A percentile compares a stretch with the other conserved stretches of the same genome.
Evolutionary conservation across 2,113 vertebrate genomes (phyloP).

Genomic region (Campylomormyrus numenius): DNA sequence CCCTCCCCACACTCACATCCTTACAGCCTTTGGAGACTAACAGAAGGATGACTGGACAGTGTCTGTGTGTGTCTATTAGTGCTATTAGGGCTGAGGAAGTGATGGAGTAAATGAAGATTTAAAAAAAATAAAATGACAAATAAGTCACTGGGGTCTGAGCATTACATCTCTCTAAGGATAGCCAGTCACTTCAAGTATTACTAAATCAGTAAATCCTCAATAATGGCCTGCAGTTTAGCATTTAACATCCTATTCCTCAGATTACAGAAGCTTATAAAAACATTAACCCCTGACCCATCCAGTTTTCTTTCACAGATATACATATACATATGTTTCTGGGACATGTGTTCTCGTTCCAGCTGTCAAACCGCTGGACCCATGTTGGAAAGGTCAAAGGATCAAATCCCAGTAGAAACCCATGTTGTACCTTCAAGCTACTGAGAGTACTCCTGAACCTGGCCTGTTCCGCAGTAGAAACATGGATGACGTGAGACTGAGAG

Average conservation of each 20-base stretch:
- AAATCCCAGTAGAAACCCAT: background rate
- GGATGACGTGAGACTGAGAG: background rate
- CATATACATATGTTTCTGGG: background rate
- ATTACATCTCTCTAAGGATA: conserved; percentile 46
- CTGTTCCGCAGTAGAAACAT: background rate
- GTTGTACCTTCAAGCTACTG: background rate
- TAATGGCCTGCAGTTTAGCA: conserved; percentile 41
- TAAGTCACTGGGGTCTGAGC: conserved; percentile 22
- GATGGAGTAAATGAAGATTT: conserved; percentile 36
- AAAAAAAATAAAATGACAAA: conserved; percentile 31
- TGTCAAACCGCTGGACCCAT: background rate
- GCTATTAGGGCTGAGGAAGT: background rate
- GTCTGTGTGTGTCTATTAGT: background rate
- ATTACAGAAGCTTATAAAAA: background rate
- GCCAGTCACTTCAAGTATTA: conserved; percentile 38
- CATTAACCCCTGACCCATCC: background rate
- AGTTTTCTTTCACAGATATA: background rate
- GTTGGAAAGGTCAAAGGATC: background rate
- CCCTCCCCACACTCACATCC: background rate
- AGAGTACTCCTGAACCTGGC: background rate
- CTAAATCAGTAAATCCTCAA: conserved; percentile 55
- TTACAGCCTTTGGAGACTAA: background rate
- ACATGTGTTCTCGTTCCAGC: background rate
- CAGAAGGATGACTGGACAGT: background rate
- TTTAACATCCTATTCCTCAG: background rate